These are phyloP conservation scores for Notospermus geniculatus DNA, from an alignment of 1,140 invertebrate species.

Conservation along the genomic window DNA sequence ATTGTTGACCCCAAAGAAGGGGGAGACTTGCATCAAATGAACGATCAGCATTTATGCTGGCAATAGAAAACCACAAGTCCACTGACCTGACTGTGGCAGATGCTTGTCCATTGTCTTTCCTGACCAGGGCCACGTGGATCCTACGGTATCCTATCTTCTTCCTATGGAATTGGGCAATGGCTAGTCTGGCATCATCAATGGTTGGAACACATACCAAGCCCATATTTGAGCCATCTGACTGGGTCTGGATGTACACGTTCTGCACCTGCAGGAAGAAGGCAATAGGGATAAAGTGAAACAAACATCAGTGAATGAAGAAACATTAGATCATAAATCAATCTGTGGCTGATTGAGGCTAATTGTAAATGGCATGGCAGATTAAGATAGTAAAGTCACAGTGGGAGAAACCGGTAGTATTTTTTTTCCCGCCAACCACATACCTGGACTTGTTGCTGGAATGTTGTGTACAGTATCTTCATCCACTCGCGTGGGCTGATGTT, in stretches of 20 bases:
- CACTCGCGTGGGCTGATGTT: constrained; percentile 71
- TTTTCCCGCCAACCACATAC: too few relatives aligned
- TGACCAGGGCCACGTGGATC: constrained; percentile 74
- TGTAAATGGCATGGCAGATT: too few relatives aligned
- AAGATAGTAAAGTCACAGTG: too few relatives aligned
- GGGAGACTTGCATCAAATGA: too few relatives aligned
- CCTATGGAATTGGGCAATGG: constrained; percentile 79
- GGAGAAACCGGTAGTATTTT: too few relatives aligned
- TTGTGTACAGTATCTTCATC: constrained; percentile 65
- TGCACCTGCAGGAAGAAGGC: constrained; percentile 60
- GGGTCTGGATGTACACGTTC: constrained; percentile 65
- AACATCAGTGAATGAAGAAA: too few relatives aligned
- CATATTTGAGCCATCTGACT: constrained; percentile 68
- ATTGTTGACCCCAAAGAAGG: too few relatives aligned
- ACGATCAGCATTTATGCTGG: too few relatives aligned
- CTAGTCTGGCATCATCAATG: constrained; percentile 72
- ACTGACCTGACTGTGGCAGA: constrained; percentile 64
- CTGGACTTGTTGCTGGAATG: constrained; percentile 70
- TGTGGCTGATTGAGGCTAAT: too few relatives aligned
- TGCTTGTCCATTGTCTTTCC: constrained; percentile 61
- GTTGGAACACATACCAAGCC: constrained; percentile 68
- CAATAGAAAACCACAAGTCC: not conserved
- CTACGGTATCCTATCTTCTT: constrained; percentile 79
- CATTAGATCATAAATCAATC: too few relatives aligned
- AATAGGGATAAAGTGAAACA: too few relatives aligned